Evolutionary conservation across 2,113 vertebrate species (phyloP), one percentile per base, ranked within the genome.

Genomic region (Hypomesus transpacificus): DNA sequence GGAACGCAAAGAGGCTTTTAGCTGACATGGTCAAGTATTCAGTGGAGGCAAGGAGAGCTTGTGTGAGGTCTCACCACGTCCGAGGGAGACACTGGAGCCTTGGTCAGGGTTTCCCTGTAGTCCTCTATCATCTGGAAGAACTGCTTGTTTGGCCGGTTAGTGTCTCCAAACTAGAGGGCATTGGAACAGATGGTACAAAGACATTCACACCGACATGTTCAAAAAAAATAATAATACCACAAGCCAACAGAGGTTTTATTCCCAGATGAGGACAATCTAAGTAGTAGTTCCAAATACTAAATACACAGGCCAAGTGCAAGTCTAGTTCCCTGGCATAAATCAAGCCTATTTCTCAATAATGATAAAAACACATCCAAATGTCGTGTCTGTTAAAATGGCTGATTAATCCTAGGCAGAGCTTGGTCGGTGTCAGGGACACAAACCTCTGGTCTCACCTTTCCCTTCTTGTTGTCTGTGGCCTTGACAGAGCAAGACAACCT

Each of bases 61-160:
- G 53, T 39, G 1, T 24, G 1, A 0, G 26, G n/a, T 61, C 95
- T 92, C 82, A 98, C 97, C 39, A 85, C 83, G 69, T 96, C 94
- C 24, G 74, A 75, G 54, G 92, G 8, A 68, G 90, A 91, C 66
- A 97, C 52, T 0, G 93, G 93, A 13, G 85, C 89, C 80, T 90
- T 93, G 64, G 95, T 90, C 87, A 99, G 69, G 34, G 91, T 96
- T 58, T 92, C 89, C 87, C 94, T 88, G 82, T 94, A 97, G 28
- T 97, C 94, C 79, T 94, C 92, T 75, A 99, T 96, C 97, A 98
- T 99, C 21, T 89, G 91, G 50, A 92, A 93, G 86, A 98, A 98
- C 80, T 97, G 96, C 92, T 96, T 95, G 79, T 98, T 96, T 66
- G 96, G 95, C 63, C 91, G 91, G 68, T 78, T 87, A 53, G 31